Base-by-base conservation (phyloP, 2,113 vertebrate genomes). In the Dascyllus trimaculatus region DNA sequence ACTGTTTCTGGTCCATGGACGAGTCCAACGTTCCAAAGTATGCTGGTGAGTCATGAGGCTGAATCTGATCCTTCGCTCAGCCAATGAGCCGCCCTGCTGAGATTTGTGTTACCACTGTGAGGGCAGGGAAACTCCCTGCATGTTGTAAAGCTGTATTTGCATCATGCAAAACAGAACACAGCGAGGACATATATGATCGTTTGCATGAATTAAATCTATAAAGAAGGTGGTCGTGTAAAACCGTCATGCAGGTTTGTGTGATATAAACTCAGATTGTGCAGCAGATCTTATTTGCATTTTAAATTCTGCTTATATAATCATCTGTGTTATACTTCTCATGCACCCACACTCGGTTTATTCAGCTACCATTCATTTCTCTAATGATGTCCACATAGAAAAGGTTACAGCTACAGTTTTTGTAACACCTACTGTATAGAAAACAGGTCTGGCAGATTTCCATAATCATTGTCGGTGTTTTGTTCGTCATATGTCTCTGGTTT, bases 1-100 rank as follows among this genome's bases (percentile, higher is more conserved):
- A 99, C 92, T 99, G 98, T 90, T 99, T 99, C 93, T 99, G 98
- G 98, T 99, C 98, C 88, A 98, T 99, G 96, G 97, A 99, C 92
- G 98, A 99, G 91, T 96, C 96, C 86, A 98, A 99, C 88, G 93
- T 95, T 85, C 92, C 95, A 48, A 99, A 99, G 95, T 99, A 99
- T 90, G 97, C 98, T 64, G 98, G 98, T 99, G 95, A 96, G 91
- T 89, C 79, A 80, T 58, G 13, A 22, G 51, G 10, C 1, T 38
- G 69, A 52, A 85, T 71, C 6, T 53, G 29, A 68, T 25, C 66
- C 49, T 54, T 10, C 11, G 21, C 24, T 75, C 78, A 49, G 52
- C 68, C 24, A 77, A 64, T 76, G 53, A 81, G 53, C 51, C 35
- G 60, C 52, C 69, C 59, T 48, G 54, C 65, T 62, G 25, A 76